phyloP scores from a whole-genome alignment of 1,140 invertebrate genomes.

The Drosophila carrolli region DNA sequence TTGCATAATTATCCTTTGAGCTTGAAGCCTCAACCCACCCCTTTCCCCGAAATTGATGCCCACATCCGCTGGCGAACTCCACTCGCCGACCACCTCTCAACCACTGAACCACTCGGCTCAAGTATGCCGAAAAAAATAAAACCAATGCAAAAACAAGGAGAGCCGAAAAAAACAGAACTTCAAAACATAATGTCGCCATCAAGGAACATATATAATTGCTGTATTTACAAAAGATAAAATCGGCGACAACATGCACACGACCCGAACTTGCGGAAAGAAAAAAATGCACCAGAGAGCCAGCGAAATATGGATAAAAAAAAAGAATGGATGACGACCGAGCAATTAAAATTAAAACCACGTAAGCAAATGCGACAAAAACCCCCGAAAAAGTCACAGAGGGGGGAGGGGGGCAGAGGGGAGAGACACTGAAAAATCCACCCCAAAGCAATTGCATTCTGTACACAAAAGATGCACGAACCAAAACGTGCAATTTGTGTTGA shows the following conservation, averaged over 20 bases:
- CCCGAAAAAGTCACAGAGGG: conserved; percentile 46
- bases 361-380: conserved; percentile 73
- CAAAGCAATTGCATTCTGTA: conserved; percentile 67
- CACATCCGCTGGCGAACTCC: conserved; percentile 37
- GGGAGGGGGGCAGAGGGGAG: conserved; percentile 4
- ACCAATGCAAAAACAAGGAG: conserved; percentile 9
- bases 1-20: conserved; percentile 49
- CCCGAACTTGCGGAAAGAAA: conserved; percentile 27
- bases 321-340: conserved; percentile 63
- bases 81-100: background rate
- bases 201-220: conserved; percentile 81
- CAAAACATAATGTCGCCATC: conserved; percentile 74
- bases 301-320: conserved; percentile 16
- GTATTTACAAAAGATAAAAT: conserved; percentile 84
- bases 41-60: conserved; percentile 21
- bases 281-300: conserved; percentile 6
- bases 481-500: conserved; percentile 81
- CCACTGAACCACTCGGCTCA: conserved; percentile 38
- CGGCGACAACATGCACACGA: conserved; percentile 70
- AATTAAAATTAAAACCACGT: conserved; percentile 83
- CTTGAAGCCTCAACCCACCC: conserved; percentile 17
- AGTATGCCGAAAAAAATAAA: conserved; percentile 25
- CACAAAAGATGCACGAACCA: conserved; percentile 80
- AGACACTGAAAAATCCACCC: conserved; percentile 76
- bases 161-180: conserved; percentile 27